These are phyloP conservation scores for Agriopis leucophaearia DNA, from an alignment of 2,888 invertebrate genomes.

Conservation along the genomic window DNA sequence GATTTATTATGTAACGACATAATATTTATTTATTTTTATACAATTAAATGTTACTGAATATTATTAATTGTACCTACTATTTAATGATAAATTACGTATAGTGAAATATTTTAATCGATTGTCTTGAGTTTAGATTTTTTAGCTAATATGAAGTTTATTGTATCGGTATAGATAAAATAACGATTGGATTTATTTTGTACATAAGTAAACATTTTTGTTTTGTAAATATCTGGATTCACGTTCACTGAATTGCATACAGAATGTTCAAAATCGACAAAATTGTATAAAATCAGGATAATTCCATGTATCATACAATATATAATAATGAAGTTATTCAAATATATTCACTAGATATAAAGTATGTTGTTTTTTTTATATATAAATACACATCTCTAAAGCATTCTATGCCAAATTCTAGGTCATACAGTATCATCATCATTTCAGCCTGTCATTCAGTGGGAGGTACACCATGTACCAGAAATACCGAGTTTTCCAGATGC, in stretches of 20 bases:
- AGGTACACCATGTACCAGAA: too few species aligned
- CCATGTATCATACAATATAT: conserved; percentile 71
- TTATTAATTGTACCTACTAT: conserved; percentile 17
- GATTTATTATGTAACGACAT: conserved; percentile 11
- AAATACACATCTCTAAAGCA: not conserved
- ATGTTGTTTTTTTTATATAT: conserved; percentile 38
- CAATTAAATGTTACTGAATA: conserved; percentile 12
- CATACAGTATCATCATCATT: too few species aligned
- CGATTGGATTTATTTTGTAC: conserved; percentile 37
- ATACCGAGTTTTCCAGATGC: too few species aligned
- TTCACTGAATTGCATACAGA: conserved; percentile 34
- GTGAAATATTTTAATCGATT: conserved; percentile 3
- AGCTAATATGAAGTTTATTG: conserved; percentile 1
- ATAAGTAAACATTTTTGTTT: conserved; percentile 40
- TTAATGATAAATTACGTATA: conserved; percentile 5
- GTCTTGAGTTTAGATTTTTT: conserved; percentile 15
- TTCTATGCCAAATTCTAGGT: too few species aligned
- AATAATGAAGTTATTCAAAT: conserved; percentile 72
- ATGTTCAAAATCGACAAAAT: conserved; percentile 59
- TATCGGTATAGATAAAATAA: conserved; percentile 2
- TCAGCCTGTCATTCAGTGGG: too few species aligned
- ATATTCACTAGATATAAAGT: conserved; percentile 66
- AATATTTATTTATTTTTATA: conserved; percentile 35
- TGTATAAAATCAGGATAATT: conserved; percentile 64
- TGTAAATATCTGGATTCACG: conserved; percentile 38